A percentile compares a stretch with the other conserved stretches of the same genome.
These are phyloP conservation scores for Volucella bombylans DNA, from an alignment of 2,888 invertebrate genomes.

Conservation along the genomic window DNA sequence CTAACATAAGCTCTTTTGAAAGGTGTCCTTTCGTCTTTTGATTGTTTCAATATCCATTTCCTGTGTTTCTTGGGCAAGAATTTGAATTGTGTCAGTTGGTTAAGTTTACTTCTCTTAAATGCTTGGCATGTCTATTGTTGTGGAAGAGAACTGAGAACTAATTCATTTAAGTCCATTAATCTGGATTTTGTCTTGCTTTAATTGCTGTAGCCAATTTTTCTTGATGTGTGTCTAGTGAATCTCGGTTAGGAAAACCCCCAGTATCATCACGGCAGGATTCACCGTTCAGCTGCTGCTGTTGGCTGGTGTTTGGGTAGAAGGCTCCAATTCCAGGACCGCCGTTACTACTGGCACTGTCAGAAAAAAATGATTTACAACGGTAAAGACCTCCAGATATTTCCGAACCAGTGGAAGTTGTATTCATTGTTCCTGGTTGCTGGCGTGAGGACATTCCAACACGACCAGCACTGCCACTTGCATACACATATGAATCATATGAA, in stretches of 20 bases:
- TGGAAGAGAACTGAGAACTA: not conserved
- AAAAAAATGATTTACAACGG: conserved; percentile 72
- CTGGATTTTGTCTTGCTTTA: conserved; percentile 69
- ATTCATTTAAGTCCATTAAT: conserved; percentile 55
- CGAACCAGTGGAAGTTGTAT: conserved; percentile 52
- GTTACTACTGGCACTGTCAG: conserved; percentile 66
- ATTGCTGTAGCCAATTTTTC: conserved; percentile 69
- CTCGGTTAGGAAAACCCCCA: conserved; percentile 46
- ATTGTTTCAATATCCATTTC: conserved; percentile 47
- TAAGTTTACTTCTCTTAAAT: conserved; percentile 18
- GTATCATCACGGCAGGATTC: conserved; percentile 64
- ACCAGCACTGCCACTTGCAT: conserved; percentile 59
- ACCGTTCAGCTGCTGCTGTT: conserved; percentile 54
- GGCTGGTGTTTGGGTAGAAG: conserved; percentile 61
- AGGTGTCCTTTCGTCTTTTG: conserved; percentile 61
- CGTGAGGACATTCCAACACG: conserved; percentile 63
- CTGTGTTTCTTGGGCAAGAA: not conserved
- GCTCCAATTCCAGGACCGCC: conserved; percentile 61
- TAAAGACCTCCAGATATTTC: conserved; percentile 65
- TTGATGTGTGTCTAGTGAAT: conserved; percentile 44
- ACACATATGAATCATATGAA: conserved; percentile 70
- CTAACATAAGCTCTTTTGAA: conserved; percentile 66
- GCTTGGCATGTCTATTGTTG: conserved; percentile 12
- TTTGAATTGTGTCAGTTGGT: not conserved
- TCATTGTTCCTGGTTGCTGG: conserved; percentile 54